These are phyloP conservation scores for Scaptodrosophila latifasciaeformis DNA, from an alignment of 2,888 invertebrate species.

Conservation along the genomic window DNA sequence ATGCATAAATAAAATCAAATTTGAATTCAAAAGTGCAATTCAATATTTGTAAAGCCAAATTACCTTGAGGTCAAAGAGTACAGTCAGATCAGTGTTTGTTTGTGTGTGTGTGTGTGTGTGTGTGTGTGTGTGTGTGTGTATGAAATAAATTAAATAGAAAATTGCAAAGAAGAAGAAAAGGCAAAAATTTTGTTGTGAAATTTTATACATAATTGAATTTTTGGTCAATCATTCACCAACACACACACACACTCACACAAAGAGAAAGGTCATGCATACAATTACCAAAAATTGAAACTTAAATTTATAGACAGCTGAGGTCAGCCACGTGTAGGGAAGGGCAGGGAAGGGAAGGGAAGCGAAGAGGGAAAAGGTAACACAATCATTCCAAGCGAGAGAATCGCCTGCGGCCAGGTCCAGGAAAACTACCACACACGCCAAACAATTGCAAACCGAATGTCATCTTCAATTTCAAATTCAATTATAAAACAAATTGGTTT, in stretches of 20 bases:
- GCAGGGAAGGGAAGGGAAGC: conserved; percentile 8
- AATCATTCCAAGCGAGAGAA: conserved; percentile 12
- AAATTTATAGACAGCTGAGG: conserved; percentile 44
- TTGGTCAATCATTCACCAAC: conserved; percentile 41
- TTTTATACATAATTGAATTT: conserved; percentile 71
- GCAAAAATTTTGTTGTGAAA: conserved; percentile 63
- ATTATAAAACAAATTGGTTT: conserved; percentile 72
- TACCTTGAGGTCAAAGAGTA: conserved; percentile 51
- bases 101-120: conserved; percentile 8
- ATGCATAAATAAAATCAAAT: conserved; percentile 58
- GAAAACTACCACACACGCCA: conserved; percentile 60
- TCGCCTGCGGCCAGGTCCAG: conserved; percentile 53
- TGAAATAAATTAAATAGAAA: conserved; percentile 64
- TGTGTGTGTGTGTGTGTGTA: conserved; percentile 21
- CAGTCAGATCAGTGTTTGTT: conserved; percentile 11
- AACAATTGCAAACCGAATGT: conserved; percentile 68
- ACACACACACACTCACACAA: conserved; percentile 16
- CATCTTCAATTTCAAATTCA: conserved; percentile 74
- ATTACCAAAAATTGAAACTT: conserved; percentile 40
- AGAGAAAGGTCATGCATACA: conserved; percentile 47
- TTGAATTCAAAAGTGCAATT: conserved; percentile 33
- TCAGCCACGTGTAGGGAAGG: conserved; percentile 26
- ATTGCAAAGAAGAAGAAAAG: conserved; percentile 56
- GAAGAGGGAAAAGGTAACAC: neutral
- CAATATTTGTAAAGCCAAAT: conserved; percentile 40